These are phyloP conservation scores for Oreohelix idahoensis DNA, from an alignment of 1,140 invertebrate species.

Conservation along the genomic window DNA sequence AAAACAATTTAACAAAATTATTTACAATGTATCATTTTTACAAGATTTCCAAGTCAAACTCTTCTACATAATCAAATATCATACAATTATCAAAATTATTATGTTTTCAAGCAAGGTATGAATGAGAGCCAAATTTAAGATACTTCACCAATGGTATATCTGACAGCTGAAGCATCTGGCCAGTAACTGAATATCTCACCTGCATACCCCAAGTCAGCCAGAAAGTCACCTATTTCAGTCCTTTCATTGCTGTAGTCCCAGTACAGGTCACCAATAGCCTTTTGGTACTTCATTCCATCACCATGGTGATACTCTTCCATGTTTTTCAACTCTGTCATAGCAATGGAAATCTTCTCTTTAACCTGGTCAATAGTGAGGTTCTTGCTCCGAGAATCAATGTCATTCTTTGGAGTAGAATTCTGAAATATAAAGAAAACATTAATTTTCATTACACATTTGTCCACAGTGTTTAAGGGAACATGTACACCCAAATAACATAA, in stretches of 20 bases:
- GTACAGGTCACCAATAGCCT: slow-evolving; percentile 65
- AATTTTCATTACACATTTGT: too few relatives aligned
- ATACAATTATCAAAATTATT: too few relatives aligned
- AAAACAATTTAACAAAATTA: too few relatives aligned
- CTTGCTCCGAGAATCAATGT: slow-evolving; percentile 42
- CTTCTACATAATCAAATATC: too few relatives aligned
- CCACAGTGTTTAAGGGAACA: too few relatives aligned
- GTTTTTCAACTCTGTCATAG: slow-evolving; percentile 55
- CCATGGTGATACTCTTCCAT: slow-evolving; percentile 64
- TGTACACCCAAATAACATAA: too few relatives aligned
- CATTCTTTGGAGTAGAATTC: neutral
- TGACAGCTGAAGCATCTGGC: too few relatives aligned
- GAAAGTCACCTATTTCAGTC: slow-evolving; percentile 55
- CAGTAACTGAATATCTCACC: slow-evolving; percentile 47
- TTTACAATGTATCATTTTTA: too few relatives aligned
- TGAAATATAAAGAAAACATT: neutral
- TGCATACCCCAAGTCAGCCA: slow-evolving; percentile 61
- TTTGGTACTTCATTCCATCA: slow-evolving; percentile 63
- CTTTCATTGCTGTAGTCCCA: slow-evolving; percentile 59
- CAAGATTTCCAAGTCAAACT: too few relatives aligned
- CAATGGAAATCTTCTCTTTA: slow-evolving; percentile 49
- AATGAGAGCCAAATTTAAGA: too few relatives aligned
- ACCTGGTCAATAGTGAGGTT: slow-evolving; percentile 55
- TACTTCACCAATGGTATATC: too few relatives aligned
- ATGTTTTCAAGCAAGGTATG: too few relatives aligned